These are phyloP conservation scores for Corapipo altera DNA, from an alignment of 2,113 vertebrate genomes.

Conservation along the genomic window DNA sequence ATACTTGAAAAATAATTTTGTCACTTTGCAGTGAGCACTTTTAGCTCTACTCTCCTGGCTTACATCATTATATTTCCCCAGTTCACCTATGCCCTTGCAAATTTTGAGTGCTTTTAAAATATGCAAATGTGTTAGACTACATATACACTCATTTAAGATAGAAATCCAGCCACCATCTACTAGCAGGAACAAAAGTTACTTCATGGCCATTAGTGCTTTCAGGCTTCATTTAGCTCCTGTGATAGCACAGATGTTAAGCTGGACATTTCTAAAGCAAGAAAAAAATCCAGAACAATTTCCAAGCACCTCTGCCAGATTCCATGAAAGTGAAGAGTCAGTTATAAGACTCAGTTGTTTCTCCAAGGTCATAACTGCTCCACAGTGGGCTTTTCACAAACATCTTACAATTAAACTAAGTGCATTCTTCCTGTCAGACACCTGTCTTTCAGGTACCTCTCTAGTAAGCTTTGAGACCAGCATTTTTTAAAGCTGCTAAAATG, in stretches of 20 bases:
- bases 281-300: slow-evolving; percentile 8
- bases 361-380: background rate
- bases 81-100: background rate
- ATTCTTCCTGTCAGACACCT: slow-evolving; percentile 22
- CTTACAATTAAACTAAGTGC: background rate
- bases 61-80: background rate
- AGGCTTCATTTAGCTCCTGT: background rate
- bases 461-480: background rate
- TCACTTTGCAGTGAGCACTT: background rate
- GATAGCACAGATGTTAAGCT: background rate
- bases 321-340: background rate
- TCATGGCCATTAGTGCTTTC: background rate
- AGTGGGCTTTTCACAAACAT: slow-evolving; percentile 16
- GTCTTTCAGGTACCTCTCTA: background rate
- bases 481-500: background rate
- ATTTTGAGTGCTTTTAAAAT: background rate
- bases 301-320: slow-evolving; percentile 3
- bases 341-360: background rate
- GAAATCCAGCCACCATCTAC: background rate
- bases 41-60: background rate
- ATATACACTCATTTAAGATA: background rate
- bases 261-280: background rate
- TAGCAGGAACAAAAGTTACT: background rate
- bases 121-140: accelerated
- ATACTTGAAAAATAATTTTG: background rate